Evolutionary conservation across 1,140 invertebrate species (phyloP).

Genomic region (Stegodyphus dumicola): DNA sequence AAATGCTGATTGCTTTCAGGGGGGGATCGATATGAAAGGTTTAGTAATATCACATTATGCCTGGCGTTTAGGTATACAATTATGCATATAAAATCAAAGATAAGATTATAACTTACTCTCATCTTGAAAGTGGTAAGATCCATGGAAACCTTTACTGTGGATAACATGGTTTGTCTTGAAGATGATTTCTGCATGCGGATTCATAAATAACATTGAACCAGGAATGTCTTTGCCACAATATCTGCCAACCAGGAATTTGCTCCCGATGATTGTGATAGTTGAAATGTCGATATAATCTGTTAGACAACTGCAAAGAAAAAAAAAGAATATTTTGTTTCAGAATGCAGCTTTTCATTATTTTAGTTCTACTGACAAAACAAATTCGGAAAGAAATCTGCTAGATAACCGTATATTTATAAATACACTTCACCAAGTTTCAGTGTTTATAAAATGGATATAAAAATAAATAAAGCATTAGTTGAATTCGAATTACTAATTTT

Average conservation of each 20-base stretch:
- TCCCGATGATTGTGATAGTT: slow-evolving; percentile 63
- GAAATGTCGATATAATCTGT: slow-evolving; percentile 66
- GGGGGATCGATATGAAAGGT: too few species aligned
- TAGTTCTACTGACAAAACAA: too few species aligned
- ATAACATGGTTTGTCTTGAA: slow-evolving; percentile 67
- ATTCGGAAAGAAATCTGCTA: too few species aligned
- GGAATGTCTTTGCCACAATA: slow-evolving; percentile 65
- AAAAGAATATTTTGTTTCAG: not conserved
- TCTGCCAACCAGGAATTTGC: slow-evolving; percentile 65
- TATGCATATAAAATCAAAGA: not conserved
- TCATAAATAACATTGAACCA: slow-evolving; percentile 65
- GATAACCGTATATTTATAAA: too few species aligned
- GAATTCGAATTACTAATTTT: too few species aligned
- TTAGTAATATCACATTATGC: too few species aligned
- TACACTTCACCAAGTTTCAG: too few species aligned
- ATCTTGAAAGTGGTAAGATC: slow-evolving; percentile 67
- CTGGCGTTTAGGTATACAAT: too few species aligned
- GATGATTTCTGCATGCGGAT: slow-evolving; percentile 67
- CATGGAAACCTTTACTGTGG: slow-evolving; percentile 66
- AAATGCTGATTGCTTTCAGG: too few species aligned
- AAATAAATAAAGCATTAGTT: too few species aligned
- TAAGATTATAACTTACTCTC: slow-evolving; percentile 65
- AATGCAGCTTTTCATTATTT: not conserved
- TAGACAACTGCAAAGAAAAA: slow-evolving; percentile 63
- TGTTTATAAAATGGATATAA: too few species aligned